Evolutionary conservation across 2,797 vertebrate genomes (phyloP), one percentile per base, ranked within the genome.

Genomic region (Chromobotia macracanthus): DNA sequence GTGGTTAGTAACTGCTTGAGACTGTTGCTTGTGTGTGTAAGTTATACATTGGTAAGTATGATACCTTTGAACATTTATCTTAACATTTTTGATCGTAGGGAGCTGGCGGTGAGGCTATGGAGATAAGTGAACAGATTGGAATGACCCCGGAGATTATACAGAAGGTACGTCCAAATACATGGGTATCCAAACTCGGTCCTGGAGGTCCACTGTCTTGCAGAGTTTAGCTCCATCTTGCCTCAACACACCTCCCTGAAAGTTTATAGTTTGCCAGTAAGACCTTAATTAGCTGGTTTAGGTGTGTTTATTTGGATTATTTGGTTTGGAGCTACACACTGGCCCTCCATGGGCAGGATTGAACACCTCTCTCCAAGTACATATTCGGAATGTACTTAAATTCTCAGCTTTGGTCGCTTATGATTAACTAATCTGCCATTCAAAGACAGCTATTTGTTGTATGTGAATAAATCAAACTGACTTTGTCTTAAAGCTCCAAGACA

Each of bases 121-220:
- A 99, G 46, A 89, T 99, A 82, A 96, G 95, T 41, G 98, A 99
- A 83, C 95, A 98, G 81, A 95, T 95, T 0, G 98, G 97, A 91
- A 99, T 99, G 97, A 97, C 96, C 3, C 94, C 96, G 0, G 97
- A 99, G 90, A 98, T 99, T 87, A 97, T 99, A 85, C 98, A 99
- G 91, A 99, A 99, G 95, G 97, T 98, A 85, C 23, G 48, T 51
- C 41, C 9, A 44, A 44, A 10, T 44, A 44, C 41, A 44, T 9
- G 41, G 41, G 9, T 44, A 10, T 44, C 41, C 41, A 44, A 10
- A 10, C 41, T 44, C 1, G 6, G 35, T 9, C 41, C 41, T 44
- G 41, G 9, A 11, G 9, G 41, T 11, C 2, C 41, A 44, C 41
- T 44, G 41, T 44, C 41, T 10, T 44, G 41, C 41, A 44, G 41